Base-by-base conservation (phyloP, 2,888 invertebrate species). In the Julus scanicus region DNA sequence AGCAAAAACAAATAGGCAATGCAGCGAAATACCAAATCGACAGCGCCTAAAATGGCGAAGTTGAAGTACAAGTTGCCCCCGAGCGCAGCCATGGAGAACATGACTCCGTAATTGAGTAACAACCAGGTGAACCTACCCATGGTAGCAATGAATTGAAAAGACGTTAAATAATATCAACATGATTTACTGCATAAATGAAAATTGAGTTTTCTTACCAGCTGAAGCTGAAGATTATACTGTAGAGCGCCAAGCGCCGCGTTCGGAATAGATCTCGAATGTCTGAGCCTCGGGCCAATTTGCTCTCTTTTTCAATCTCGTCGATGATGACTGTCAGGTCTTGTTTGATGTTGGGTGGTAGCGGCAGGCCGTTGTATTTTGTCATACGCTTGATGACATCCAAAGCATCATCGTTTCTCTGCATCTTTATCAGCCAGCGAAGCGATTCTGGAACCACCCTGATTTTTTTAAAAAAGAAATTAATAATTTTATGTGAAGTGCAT, bases 251-350 rank as follows among this genome's bases (percentile, higher is more conserved):
- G n/a, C 87, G 53, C 11, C 15, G 2, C 13, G 71, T 40, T 15
- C 87, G 87, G 49, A 87, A 87, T 44, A 87, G 83, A 39, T 87
- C 87, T 3, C 71, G n/a, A 13, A 87, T 83, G 83, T 80, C 63
- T 15, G 71, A 87, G 13, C 37, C 80, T 17, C 9, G 1, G 40
- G 39, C 80, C 39, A 39, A 40, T 20, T 87, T 17, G 29, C 39
- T 39, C 29, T 87, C 57, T 17, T 40, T 20, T 17, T 87, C 83
- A 39, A 87, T 87, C 63, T 87, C 87, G 2, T 11, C 17, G n/a
- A 87, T 87, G 9, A 87, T 44, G 5, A 40, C n/a, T 4, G 71
- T 57, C 9, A 87, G 9, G 15, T 83, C 83, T 39, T 87, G 39
- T n/a, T 71, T 20, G 11, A 83, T n/a, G 80, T 20, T 83, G 13